Evolutionary conservation across 2,888 invertebrate species (phyloP), one percentile per base, ranked within the genome.

Genomic region (Nasonovia ribisnigri): DNA sequence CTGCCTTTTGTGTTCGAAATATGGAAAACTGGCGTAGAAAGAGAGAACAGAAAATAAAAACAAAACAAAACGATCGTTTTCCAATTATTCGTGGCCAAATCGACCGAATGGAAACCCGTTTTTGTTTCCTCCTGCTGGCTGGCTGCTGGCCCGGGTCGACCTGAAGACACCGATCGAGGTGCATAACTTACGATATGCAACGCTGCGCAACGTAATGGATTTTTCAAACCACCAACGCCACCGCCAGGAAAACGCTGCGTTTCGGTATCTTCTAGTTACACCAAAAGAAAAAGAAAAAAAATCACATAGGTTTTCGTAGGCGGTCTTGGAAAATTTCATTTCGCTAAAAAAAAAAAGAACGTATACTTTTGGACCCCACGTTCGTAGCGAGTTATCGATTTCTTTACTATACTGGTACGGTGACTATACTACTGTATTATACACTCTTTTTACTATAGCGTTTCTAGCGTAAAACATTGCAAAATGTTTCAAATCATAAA

Each of bases 141-240:
- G 91, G 42, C 42, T 91, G 42, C 77, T 8, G 84, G 48, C 54
- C 84, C 42, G 46, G 91, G 91, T 60, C 46, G 46, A 46, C 86
- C 57, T 57, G 46, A 60, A 91, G 86, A 91, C 60, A 91, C 86
- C 86, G 91, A 91, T 91, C 36, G 84, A 46, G 86, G 57, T 91
- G 86, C 91, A 91, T 88, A 88, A 87, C 87, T 88, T 92, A 88
- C 87, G 88, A 92, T 67, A 77, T 54, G 92, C 77, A 92, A 92
- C 92, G 92, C 88, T 77, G 92, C 77, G 77, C 92, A 88, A 77
- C 67, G 67, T 92, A 92, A 92, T 92, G 88, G 92, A 88, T 92
- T 92, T 92, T 77, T 92, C 88, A 43, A 87, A 48, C 87, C 60
- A 48, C 60, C 43, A 16, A 54, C 20, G 46, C 86, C 84, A 20